Percentiles rank a stretch among this genome's conserved stretches.
These are phyloP conservation scores for Peromyscus leucopus DNA, from an alignment of 2,113 vertebrate genomes.

Conservation along the genomic window DNA sequence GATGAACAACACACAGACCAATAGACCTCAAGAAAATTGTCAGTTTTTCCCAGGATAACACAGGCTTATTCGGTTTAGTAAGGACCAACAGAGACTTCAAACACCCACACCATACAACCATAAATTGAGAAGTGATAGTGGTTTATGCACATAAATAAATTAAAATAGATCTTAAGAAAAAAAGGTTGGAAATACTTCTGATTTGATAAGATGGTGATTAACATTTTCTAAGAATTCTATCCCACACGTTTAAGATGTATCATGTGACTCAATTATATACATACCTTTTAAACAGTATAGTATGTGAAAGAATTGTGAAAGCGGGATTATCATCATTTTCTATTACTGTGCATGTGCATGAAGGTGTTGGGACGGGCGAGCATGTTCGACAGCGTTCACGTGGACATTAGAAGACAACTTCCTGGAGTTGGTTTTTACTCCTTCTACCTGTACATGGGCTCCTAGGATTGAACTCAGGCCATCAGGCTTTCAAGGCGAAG, in stretches of 20 bases:
- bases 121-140: not conserved
- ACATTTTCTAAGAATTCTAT: constrained; percentile 31
- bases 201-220: constrained; percentile 41
- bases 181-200: constrained; percentile 29
- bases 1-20: not conserved
- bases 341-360: no score
- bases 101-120: not conserved
- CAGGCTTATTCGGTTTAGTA: not conserved
- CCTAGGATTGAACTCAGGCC: no score
- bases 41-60: not conserved
- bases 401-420: not conserved
- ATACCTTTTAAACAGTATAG: not conserved
- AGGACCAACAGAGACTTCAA: not conserved
- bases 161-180: constrained; percentile 14
- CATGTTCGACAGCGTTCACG: not conserved
- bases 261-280: not conserved
- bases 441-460: not conserved
- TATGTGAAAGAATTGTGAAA: constrained; percentile 21
- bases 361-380: not conserved
- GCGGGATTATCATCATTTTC: not conserved
- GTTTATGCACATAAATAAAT: not conserved
- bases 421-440: not conserved
- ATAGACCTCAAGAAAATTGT: not conserved
- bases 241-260: not conserved
- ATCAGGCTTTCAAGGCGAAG: not conserved